phyloP scores from a whole-genome alignment of 2,113 vertebrate genomes.

The Cichladusa arquata region DNA sequence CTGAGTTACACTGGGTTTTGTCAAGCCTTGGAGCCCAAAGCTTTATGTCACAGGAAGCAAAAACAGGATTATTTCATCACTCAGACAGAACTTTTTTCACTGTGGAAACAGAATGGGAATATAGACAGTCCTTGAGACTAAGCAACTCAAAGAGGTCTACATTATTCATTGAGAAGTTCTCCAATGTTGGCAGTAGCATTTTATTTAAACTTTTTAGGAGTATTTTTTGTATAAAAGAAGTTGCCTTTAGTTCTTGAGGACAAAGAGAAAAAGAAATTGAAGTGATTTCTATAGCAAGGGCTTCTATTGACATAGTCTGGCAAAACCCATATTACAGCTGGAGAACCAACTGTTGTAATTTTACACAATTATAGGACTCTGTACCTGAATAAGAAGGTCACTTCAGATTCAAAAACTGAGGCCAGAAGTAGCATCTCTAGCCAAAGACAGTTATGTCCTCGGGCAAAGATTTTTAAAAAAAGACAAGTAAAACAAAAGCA shows the following conservation, averaged over 20 bases:
- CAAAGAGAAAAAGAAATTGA: not conserved
- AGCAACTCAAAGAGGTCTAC: not conserved
- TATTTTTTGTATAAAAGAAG: not conserved
- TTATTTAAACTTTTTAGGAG: not conserved
- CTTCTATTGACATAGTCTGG: not conserved
- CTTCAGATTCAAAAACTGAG: not conserved
- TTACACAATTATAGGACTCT: not conserved
- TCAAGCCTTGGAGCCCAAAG: not conserved
- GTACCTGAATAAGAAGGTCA: not conserved
- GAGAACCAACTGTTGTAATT: not conserved
- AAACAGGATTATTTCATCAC: not conserved
- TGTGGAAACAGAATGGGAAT: not conserved
- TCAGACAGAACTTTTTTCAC: not conserved
- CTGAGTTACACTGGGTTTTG: not conserved
- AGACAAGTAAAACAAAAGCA: not conserved
- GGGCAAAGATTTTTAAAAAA: not conserved
- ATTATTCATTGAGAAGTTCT: not conserved
- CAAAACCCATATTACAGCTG: not conserved
- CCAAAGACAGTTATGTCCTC: not conserved
- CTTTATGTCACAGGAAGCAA: not conserved
- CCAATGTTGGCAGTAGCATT: fast-evolving
- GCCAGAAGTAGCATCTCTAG: not conserved
- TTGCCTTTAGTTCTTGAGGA: not conserved
- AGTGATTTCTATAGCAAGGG: not conserved
- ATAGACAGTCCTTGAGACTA: not conserved